Conservation (phyloP, 35 echinoderm and acorn worm genomes). For the Patiria miniata region DNA sequence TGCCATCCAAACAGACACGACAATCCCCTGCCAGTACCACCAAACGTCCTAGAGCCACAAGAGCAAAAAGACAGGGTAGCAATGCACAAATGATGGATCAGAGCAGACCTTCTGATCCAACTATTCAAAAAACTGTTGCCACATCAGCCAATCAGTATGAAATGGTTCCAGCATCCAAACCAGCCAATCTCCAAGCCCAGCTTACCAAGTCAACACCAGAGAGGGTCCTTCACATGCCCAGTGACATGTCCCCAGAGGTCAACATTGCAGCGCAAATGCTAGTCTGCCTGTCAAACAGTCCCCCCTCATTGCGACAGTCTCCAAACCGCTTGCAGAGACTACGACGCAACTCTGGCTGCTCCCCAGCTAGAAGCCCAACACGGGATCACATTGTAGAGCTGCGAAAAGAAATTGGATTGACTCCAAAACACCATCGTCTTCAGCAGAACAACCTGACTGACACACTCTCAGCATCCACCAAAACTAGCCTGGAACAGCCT, state of each 20-base stretch:
- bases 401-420: background rate
- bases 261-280: conserved; percentile 2
- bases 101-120: background rate
- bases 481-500: too few species aligned
- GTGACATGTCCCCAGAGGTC: conserved; percentile 20
- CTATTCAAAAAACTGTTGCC: background rate
- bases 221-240: background rate
- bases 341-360: background rate
- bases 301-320: background rate
- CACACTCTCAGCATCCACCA: too few species aligned
- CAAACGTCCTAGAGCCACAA: too few species aligned
- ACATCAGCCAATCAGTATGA: background rate
- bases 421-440: background rate
- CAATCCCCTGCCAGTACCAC: too few species aligned
- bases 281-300: conserved; percentile 17
- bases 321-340: conserved; percentile 4
- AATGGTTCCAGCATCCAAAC: background rate
- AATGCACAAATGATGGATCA: too few species aligned
- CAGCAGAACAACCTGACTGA: background rate
- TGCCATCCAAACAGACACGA: background rate
- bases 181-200: background rate
- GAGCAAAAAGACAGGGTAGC: too few species aligned
- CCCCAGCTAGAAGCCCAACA: background rate
- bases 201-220: background rate
- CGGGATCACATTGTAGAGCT: background rate